Conservation (phyloP, 2,888 invertebrate species). For the Latheticus oryzae region DNA sequence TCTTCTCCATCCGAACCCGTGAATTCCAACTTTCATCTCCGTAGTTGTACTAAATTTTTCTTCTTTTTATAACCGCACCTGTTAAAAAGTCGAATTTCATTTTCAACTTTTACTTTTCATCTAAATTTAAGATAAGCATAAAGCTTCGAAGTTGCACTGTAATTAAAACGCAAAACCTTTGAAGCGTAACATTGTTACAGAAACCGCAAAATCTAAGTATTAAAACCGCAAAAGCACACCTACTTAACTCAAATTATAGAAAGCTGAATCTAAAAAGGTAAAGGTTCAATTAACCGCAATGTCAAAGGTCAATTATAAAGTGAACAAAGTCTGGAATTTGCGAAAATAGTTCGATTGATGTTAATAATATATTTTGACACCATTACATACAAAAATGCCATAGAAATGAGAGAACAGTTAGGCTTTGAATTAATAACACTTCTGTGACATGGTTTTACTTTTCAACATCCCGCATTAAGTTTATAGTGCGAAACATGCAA, state of each 20-base stretch:
- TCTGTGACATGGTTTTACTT: constrained; percentile 40
- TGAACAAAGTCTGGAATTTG: too few relatives aligned
- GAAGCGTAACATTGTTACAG: constrained; percentile 2
- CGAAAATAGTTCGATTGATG: too few relatives aligned
- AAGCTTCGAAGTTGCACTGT: too few relatives aligned
- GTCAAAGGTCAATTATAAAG: constrained; percentile 9
- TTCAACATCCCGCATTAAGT: constrained; percentile 31
- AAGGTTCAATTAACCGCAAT: too few relatives aligned
- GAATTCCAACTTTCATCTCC: too few relatives aligned
- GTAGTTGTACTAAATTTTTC: too few relatives aligned
- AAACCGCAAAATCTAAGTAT: constrained; percentile 2
- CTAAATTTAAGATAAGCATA: too few relatives aligned
- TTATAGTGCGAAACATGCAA: constrained; percentile 17
- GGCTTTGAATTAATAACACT: constrained; percentile 34
- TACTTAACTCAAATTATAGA: constrained; percentile 2
- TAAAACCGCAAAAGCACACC: constrained; percentile 6
- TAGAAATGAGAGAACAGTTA: constrained; percentile 24
- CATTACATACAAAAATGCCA: constrained; percentile 28
- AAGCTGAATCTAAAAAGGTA: too few relatives aligned
- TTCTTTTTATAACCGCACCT: too few relatives aligned
- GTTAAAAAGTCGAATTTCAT: background rate
- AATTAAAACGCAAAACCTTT: too few relatives aligned
- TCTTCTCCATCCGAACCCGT: too few relatives aligned
- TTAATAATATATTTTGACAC: constrained; percentile 31
- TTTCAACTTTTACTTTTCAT: constrained; percentile 13